Conservation (phyloP, 2,888 invertebrate species). For the Aquatica leii region DNA sequence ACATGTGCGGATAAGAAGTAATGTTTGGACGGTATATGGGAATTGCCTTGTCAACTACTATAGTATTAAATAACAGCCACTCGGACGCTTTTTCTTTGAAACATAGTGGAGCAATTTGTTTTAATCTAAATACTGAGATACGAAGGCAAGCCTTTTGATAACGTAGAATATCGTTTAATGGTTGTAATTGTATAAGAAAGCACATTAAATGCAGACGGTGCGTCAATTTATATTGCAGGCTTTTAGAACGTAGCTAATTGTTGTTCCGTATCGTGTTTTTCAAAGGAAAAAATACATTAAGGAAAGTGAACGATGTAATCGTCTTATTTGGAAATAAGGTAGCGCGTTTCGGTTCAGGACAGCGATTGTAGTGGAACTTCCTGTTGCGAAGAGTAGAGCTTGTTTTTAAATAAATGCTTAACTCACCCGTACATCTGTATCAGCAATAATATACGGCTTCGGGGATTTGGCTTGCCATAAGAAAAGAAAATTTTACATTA, state of each 20-base stretch:
- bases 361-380: background rate
- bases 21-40: too few relatives aligned
- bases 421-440: constrained; percentile 17
- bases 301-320: background rate
- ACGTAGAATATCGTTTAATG: constrained; percentile 7
- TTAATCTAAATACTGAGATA: constrained; percentile 1
- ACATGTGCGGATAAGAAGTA: too few relatives aligned
- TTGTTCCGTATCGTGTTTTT: constrained; percentile 8
- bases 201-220: constrained; percentile 19
- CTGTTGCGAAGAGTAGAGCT: background rate
- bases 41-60: too few relatives aligned
- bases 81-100: too few relatives aligned
- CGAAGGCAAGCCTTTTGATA: background rate
- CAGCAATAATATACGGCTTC: constrained; percentile 23
- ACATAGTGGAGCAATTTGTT: background rate
- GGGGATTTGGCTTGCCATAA: constrained; percentile 17
- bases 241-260: constrained; percentile 20
- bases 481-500: constrained; percentile 29
- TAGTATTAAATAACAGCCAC: too few relatives aligned
- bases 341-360: background rate
- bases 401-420: constrained; percentile 18
- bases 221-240: constrained; percentile 16
- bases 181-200: constrained; percentile 12
- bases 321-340: constrained; percentile 9
- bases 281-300: constrained; percentile 3